Evolutionary conservation across 2,113 vertebrate species (phyloP).

Genomic region (Labeo catla): DNA sequence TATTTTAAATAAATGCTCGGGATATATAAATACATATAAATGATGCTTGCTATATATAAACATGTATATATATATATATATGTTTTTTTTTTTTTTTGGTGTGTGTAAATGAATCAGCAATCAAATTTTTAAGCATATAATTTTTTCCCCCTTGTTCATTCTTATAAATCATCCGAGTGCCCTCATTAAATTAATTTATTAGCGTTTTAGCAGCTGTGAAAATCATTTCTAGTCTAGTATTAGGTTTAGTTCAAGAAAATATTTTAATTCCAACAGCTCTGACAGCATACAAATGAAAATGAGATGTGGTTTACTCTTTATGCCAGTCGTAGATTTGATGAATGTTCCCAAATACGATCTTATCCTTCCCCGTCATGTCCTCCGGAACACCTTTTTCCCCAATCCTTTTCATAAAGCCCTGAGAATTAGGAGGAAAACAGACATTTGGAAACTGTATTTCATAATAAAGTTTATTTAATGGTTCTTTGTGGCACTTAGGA

Average conservation of each 20-base stretch:
- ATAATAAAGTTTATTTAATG: neutral
- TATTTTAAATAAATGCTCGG: too few species aligned
- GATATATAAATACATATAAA: too few species aligned
- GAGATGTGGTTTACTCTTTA: conserved; percentile 81
- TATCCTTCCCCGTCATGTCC: conserved; percentile 97
- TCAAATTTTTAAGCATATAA: too few species aligned
- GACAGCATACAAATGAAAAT: neutral
- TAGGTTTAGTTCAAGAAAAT: neutral
- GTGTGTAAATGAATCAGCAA: too few species aligned
- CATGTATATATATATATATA: too few species aligned
- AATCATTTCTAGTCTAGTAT: neutral
- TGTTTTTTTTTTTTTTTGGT: too few species aligned
- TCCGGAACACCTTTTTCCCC: conserved; percentile 94
- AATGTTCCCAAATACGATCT: conserved; percentile 98
- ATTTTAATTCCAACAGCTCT: neutral
- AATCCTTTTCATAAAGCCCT: conserved; percentile 95
- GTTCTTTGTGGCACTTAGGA: neutral
- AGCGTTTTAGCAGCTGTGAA: neutral
- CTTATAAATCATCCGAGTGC: neutral
- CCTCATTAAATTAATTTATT: neutral
- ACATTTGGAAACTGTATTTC: neutral
- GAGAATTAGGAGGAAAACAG: conserved; percentile 7
- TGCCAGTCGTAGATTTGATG: conserved; percentile 99
- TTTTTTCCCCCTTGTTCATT: too few species aligned
- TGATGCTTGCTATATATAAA: too few species aligned